Evolutionary conservation across 2,888 invertebrate genomes (phyloP).

Genomic region (Chalcosyrphus nemorum): DNA sequence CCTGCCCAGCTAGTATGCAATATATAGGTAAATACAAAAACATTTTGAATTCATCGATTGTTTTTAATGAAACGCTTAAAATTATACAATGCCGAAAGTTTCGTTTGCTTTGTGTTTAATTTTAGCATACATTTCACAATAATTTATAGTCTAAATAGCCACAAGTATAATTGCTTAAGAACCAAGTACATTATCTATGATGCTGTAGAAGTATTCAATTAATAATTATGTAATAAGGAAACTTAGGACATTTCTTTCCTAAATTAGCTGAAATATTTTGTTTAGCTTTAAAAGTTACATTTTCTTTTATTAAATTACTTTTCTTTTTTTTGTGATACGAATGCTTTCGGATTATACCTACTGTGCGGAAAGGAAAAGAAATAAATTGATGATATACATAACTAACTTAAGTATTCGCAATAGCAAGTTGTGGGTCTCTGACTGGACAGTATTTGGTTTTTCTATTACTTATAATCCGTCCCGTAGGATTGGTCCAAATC

Average conservation of each 20-base stretch:
- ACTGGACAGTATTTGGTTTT: conserved; percentile 4
- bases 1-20: background rate
- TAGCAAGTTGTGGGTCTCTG: conserved; percentile 45
- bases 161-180: background rate
- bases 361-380: conserved; percentile 8
- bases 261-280: background rate
- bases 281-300: background rate
- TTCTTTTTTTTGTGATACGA: background rate
- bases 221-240: background rate
- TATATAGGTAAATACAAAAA: background rate
- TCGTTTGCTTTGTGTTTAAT: background rate
- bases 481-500: conserved; percentile 78
- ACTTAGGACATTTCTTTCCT: background rate
- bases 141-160: conserved; percentile 10
- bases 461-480: conserved; percentile 50
- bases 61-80: conserved; percentile 24
- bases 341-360: conserved; percentile 40
- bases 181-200: conserved; percentile 8
- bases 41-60: background rate
- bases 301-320: background rate
- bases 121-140: background rate
- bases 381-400: background rate
- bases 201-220: conserved; percentile 5
- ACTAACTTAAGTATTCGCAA: conserved; percentile 35
- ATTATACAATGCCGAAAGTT: conserved; percentile 7